phyloP scores from a whole-genome alignment of 2,888 invertebrate species.

The Platycheirus rosarum region DNA sequence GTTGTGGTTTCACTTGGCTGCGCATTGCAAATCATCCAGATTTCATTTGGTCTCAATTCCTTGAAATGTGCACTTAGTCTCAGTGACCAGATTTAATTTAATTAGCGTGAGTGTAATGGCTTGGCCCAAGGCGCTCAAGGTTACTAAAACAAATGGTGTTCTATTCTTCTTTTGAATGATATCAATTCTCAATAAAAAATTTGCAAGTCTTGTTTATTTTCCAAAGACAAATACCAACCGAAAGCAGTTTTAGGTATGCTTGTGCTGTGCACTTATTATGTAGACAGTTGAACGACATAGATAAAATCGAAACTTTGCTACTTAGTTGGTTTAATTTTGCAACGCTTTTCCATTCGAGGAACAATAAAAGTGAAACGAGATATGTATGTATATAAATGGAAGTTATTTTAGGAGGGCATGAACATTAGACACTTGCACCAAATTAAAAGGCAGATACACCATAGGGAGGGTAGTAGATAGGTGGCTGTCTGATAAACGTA shows the following conservation, averaged over 20 bases:
- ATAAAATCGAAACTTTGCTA: constrained; percentile 3
- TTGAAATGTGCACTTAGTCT: constrained; percentile 13
- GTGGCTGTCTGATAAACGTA: too few relatives aligned
- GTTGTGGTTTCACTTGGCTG: constrained; percentile 14
- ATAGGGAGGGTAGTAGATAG: too few relatives aligned
- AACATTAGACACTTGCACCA: constrained; percentile 23
- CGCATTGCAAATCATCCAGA: constrained; percentile 13
- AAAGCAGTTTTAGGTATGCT: constrained; percentile 2
- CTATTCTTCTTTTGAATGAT: constrained; percentile 1
- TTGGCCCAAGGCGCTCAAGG: constrained; percentile 5
- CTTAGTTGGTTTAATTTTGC: constrained; percentile 14
- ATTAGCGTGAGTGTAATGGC: constrained; percentile 33
- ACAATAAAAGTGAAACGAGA: background rate
- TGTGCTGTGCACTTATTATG: background rate
- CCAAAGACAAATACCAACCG: background rate
- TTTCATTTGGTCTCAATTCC: constrained; percentile 52
- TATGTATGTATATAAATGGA: background rate
- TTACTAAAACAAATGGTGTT: background rate
- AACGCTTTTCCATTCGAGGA: constrained; percentile 11
- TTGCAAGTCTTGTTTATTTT: constrained; percentile 1
- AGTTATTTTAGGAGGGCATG: background rate
- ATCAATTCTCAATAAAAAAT: constrained; percentile 19
- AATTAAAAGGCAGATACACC: constrained; percentile 4
- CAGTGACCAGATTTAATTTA: constrained; percentile 50
- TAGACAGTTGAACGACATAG: constrained; percentile 4